Percentiles rank a stretch among this genome's conserved stretches.
Conservation (phyloP, 2,888 invertebrate genomes). For the Stenurella melanura region DNA sequence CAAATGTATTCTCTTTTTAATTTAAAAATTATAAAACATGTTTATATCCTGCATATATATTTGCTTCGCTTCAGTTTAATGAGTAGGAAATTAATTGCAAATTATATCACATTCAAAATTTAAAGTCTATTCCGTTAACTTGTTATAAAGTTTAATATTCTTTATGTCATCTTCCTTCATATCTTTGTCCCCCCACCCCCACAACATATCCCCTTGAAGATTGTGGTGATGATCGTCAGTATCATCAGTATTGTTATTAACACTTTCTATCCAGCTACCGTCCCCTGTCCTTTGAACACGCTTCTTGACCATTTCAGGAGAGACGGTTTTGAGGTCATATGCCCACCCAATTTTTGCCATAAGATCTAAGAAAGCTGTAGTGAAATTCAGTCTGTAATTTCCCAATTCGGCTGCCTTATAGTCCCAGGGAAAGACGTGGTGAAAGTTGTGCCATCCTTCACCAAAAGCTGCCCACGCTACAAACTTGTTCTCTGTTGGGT, state of each 20-base stretch:
- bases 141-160: constrained; percentile 61
- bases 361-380: constrained; percentile 67
- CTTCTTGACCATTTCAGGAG: constrained; percentile 81
- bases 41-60: too few species aligned
- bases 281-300: constrained; percentile 73
- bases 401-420: constrained; percentile 94
- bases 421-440: constrained; percentile 95
- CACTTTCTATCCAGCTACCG: constrained; percentile 48
- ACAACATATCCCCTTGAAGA: constrained; percentile 77
- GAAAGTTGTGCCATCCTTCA: constrained; percentile 96
- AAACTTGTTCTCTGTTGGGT: constrained; percentile 84
- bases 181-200: constrained; percentile 91
- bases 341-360: constrained; percentile 81
- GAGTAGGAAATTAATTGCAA: too few species aligned
- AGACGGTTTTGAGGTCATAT: constrained; percentile 87
- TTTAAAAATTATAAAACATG: too few species aligned
- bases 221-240: constrained; percentile 71
- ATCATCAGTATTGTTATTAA: constrained; percentile 53
- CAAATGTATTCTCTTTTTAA: too few species aligned
- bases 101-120: not conserved
- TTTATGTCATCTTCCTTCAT: constrained; percentile 81
- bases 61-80: too few species aligned
- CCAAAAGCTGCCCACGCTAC: constrained; percentile 86
- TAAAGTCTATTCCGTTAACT: constrained; percentile 53
- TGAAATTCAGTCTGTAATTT: constrained; percentile 65